These are phyloP conservation scores for Eulemur mongoz DNA, from an alignment of 2,797 vertebrate genomes.

Conservation along the genomic window DNA sequence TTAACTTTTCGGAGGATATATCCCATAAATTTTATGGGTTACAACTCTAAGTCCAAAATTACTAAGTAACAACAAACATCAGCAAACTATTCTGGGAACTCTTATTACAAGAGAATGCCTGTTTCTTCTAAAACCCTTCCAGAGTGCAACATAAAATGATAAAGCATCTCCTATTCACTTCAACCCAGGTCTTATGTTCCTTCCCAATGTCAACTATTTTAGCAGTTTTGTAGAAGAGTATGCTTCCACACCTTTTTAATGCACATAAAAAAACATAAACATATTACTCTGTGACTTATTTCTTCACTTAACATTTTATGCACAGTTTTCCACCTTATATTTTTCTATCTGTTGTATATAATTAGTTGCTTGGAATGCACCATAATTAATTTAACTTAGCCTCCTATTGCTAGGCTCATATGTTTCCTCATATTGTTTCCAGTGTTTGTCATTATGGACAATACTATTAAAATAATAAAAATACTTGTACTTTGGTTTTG, in stretches of 20 bases:
- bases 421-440: not conserved
- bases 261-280: not conserved
- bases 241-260: not conserved
- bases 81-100: not conserved
- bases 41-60: not conserved
- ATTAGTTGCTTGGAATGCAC: not conserved
- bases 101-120: not conserved
- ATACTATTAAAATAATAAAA: not conserved
- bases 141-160: not conserved
- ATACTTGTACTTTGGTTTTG: not conserved
- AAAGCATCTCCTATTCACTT: not conserved
- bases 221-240: not conserved
- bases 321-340: not conserved
- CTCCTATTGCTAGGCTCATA: not conserved
- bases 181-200: not conserved
- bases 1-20: not conserved
- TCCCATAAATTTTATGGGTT: not conserved
- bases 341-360: not conserved
- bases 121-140: slow-evolving; percentile 13
- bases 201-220: not conserved
- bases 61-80: not conserved
- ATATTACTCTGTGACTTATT: not conserved
- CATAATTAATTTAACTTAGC: not conserved
- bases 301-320: not conserved
- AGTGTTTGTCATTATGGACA: not conserved